phyloP scores from a whole-genome alignment of 2,113 vertebrate species.

The Pachyramphus minor region DNA sequence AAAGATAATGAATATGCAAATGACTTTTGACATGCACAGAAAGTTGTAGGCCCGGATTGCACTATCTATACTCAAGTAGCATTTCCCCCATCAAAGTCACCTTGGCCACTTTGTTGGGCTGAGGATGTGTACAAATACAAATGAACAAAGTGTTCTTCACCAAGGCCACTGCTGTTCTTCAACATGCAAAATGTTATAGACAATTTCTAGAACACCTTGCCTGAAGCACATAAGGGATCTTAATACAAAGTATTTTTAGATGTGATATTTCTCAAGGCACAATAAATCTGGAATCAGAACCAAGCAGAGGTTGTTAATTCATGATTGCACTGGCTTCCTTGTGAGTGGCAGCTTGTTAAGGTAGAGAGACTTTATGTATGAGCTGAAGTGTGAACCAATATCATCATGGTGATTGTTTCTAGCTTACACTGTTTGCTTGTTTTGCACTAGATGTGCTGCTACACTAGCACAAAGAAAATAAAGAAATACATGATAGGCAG shows the following conservation, averaged over 20 bases:
- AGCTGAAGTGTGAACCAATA: neutral
- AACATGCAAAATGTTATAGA: neutral
- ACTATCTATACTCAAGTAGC: neutral
- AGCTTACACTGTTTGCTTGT: neutral
- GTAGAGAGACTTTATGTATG: neutral
- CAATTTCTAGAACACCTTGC: neutral
- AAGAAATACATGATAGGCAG: neutral
- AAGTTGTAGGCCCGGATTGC: neutral
- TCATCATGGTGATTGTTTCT: neutral
- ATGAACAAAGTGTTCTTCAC: neutral
- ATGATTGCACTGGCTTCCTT: neutral
- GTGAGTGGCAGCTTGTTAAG: constrained; percentile 10
- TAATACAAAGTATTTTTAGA: neutral
- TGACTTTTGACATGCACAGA: neutral
- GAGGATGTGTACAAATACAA: neutral
- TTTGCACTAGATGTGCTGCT: neutral
- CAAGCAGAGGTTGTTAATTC: neutral
- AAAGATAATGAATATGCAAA: constrained; percentile 53
- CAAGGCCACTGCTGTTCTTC: neutral
- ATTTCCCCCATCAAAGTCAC: neutral
- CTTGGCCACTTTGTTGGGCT: neutral
- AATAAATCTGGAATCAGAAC: neutral
- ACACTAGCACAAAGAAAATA: neutral
- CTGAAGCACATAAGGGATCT: neutral
- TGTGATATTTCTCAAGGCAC: neutral